Conservation (phyloP, 30 jellyfish, hydroid and myxozoan genomes). For the Cassiopea xamachana region DNA sequence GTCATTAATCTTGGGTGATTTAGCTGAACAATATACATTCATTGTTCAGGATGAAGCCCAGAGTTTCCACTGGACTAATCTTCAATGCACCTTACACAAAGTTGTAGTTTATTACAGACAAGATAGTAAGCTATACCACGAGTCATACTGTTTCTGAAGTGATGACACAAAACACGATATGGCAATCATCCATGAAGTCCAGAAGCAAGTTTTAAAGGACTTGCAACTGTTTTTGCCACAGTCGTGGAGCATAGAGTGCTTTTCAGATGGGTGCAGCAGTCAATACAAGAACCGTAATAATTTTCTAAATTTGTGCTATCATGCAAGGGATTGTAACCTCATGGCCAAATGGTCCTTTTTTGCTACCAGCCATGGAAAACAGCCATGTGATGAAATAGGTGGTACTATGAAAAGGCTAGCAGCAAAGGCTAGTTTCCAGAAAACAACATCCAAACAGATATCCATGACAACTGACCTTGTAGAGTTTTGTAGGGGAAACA, state of each 20-base stretch:
- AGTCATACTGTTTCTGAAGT: not conserved
- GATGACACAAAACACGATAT: not conserved
- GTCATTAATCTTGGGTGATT: conserved; percentile 54
- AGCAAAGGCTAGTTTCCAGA: conserved; percentile 4
- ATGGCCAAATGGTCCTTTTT: not conserved
- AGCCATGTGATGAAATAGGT: not conserved
- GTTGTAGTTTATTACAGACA: conserved; percentile 21
- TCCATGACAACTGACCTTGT: not conserved
- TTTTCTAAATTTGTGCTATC: not conserved
- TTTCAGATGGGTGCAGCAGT: not conserved
- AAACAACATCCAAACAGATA: not conserved
- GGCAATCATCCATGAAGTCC: not conserved
- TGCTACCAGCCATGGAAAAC: not conserved
- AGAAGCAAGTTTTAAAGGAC: not conserved
- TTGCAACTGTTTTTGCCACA: not conserved
- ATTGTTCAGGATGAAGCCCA: conserved; percentile 66
- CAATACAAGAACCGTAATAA: not conserved
- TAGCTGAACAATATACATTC: conserved; percentile 63
- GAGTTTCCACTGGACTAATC: conserved; percentile 70
- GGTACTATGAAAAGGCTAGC: not conserved
- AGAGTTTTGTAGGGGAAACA: not conserved
- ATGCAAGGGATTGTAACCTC: not conserved
- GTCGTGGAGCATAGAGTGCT: not conserved
- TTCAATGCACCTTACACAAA: conserved; percentile 44
- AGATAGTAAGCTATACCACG: not conserved